A percentile compares a stretch with the other conserved stretches of the same genome.
phyloP scores from a whole-genome alignment of 1,140 invertebrate species.

The Anagrus nilaparvatae region DNA sequence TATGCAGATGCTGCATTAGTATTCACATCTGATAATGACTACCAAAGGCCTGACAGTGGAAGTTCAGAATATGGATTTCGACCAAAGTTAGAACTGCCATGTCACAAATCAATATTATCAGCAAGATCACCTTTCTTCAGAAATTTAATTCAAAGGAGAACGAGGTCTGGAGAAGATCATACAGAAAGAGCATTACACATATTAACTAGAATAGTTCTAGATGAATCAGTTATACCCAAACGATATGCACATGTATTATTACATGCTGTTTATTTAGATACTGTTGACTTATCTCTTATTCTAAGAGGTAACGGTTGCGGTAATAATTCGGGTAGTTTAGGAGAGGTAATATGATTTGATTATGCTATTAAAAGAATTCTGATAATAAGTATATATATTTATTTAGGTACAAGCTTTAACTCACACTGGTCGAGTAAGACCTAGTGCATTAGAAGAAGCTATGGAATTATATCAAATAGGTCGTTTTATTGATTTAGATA shows the following conservation, averaged over 20 bases:
- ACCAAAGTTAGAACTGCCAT: constrained; percentile 73
- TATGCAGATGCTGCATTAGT: constrained; percentile 81
- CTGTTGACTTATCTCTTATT: constrained; percentile 77
- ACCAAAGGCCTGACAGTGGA: constrained; percentile 59
- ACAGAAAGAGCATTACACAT: constrained; percentile 64
- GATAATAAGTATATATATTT: too few species aligned
- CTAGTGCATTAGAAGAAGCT: constrained; percentile 79
- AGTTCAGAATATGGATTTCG: constrained; percentile 73
- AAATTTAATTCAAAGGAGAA: constrained; percentile 68
- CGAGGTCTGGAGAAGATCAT: constrained; percentile 67
- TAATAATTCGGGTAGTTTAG: constrained; percentile 49
- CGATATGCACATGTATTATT: constrained; percentile 80
- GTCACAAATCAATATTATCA: constrained; percentile 87
- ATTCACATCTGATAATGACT: constrained; percentile 65
- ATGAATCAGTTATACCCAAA: constrained; percentile 80
- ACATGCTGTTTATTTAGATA: constrained; percentile 86
- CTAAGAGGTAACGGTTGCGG: constrained; percentile 60
- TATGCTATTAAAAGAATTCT: too few species aligned
- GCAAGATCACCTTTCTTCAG: constrained; percentile 89
- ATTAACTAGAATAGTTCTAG: constrained; percentile 75
- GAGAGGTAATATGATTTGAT: constrained; percentile 36
- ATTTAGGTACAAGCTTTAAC: constrained; percentile 51
- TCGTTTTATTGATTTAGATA: constrained; percentile 86
- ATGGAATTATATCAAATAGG: constrained; percentile 95
- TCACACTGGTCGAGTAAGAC: constrained; percentile 53